Base-by-base conservation (phyloP, 1,140 invertebrate species). In the Drosophila elegans region DNA sequence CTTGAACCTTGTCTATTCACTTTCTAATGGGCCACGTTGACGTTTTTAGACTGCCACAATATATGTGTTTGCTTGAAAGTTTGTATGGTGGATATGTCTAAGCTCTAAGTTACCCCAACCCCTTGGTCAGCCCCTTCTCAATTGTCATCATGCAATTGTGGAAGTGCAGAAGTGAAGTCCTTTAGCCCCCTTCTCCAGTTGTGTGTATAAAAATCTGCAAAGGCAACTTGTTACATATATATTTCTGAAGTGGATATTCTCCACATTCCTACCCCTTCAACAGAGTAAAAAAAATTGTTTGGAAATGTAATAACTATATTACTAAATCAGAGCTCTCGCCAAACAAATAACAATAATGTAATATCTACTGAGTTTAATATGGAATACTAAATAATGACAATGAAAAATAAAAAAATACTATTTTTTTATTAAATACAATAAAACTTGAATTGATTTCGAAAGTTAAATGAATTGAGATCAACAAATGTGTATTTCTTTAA, bases 161-260 rank as follows among this genome's bases (percentile, higher is more conserved):
- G 38, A 52, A 68, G 25, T 45, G 27, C 38, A 44, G 25, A 56
- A 74, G 71, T 49, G 62, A 32, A 63, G 53, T 68, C 62, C 74
- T 72, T 62, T 38, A 42, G 45, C 29, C 48, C 61, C 32, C 77
- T 32, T 36, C 32, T 3, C 38, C 39, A 29, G 29, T 32, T 39
- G 45, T 66, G 63, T 67, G 71, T 55, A 83, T 72, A 80, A 77
- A 84, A 79, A 72, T 75, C 57, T 72, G 60, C 74, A 72, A 59
- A 45, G 56, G 63, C 78, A 85, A 85, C 78, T 86, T 85, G 69
- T 81, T 72, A 85, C 71, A 76, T 88, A 72, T 73, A 66, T 73
- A 69, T 72, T 71, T 66, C 64, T 72, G 48, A 53, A 16, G 44
- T n/a, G 41, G 11, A 62, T 4, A 25, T 57, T 11, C 6, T 16